These are phyloP conservation scores for Drosophila bocqueti DNA, from an alignment of 1,140 invertebrate genomes.

Conservation along the genomic window DNA sequence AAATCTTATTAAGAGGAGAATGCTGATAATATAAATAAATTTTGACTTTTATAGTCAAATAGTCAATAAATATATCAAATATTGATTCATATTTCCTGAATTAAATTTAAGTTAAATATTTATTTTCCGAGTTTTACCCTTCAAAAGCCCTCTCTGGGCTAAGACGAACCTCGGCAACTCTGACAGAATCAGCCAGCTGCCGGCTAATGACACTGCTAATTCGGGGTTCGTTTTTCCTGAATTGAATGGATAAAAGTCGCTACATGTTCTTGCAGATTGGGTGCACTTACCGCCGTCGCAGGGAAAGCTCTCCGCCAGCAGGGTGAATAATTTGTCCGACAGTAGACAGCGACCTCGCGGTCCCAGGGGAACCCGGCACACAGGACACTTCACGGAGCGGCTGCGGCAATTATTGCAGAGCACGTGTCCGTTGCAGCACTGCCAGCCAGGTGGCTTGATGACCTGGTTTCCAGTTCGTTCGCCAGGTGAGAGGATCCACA, in stretches of 20 bases:
- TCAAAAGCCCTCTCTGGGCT: not conserved
- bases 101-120: no score
- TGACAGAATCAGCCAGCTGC: not conserved
- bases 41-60: not conserved
- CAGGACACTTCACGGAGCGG: conserved; percentile 85
- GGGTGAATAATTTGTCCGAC: conserved; percentile 85
- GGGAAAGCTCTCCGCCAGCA: conserved; percentile 85
- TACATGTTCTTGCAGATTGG: conserved; percentile 11
- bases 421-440: conserved; percentile 86
- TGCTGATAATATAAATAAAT: no score
- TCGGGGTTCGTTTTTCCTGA: conserved; percentile 48
- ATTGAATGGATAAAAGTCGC: conserved; percentile 35
- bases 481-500: conserved; percentile 5
- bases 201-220: conserved; percentile 67
- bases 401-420: conserved; percentile 85
- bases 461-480: conserved; percentile 63
- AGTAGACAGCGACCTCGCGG: conserved; percentile 85
- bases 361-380: conserved; percentile 84
- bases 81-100: not conserved
- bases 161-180: not conserved
- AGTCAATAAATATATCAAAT: no score
- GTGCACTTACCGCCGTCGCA: conserved; percentile 80
- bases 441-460: conserved; percentile 85
- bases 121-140: not conserved
- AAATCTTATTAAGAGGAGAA: not conserved